These are phyloP conservation scores for western clawed frog (Xenopus tropicalis) DNA, from an alignment of 2,113 vertebrate species.

Conservation along the genomic window DNA sequence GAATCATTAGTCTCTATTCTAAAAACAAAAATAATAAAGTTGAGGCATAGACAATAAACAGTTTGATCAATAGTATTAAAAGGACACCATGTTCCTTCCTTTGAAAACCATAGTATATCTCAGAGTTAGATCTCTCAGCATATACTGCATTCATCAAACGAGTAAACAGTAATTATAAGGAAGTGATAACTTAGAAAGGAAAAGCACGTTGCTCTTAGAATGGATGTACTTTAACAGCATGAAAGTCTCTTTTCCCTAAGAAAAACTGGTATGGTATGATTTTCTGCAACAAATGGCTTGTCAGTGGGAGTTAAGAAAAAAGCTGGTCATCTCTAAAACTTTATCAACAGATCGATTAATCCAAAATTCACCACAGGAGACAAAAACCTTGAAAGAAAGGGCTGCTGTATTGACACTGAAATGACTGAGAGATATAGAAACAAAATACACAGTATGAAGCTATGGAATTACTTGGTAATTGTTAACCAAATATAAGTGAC, in stretches of 20 bases:
- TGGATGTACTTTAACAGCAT: conserved; percentile 42
- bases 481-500: too few species aligned
- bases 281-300: conserved; percentile 43
- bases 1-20: background rate
- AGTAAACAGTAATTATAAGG: conserved; percentile 41
- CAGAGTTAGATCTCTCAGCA: conserved; percentile 17
- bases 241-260: conserved; percentile 27
- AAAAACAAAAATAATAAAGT: background rate
- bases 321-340: conserved; percentile 35
- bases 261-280: conserved; percentile 34
- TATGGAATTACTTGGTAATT: background rate
- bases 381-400: background rate
- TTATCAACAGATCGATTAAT: conserved; percentile 37
- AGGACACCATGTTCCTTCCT: conserved; percentile 35
- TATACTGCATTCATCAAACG: conserved; percentile 28
- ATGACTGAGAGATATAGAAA: conserved; percentile 9
- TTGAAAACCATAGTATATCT: conserved; percentile 25
- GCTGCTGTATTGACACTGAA: background rate
- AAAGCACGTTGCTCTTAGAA: conserved; percentile 31
- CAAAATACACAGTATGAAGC: conserved; percentile 3
- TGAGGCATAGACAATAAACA: conserved; percentile 25
- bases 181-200: conserved; percentile 42
- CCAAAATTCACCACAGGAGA: conserved; percentile 23
- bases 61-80: conserved; percentile 22
- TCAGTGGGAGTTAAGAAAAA: conserved; percentile 38